Evolutionary conservation across 2,797 vertebrate genomes (phyloP), one percentile per base, ranked within the genome.

Genomic region (Capromys pilorides): DNA sequence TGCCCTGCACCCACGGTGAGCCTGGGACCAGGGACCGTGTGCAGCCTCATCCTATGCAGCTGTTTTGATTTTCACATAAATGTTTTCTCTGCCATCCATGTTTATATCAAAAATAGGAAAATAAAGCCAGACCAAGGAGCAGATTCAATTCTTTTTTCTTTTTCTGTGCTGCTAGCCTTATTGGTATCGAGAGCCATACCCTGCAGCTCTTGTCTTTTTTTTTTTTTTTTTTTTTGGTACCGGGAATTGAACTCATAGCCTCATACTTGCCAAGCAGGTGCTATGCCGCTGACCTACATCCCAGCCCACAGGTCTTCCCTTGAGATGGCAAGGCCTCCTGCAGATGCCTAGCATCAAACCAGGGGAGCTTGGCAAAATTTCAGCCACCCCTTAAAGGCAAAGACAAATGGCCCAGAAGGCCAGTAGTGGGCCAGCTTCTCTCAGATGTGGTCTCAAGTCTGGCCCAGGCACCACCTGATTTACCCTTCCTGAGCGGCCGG

Each of bases 101-200:
- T 33, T 67, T 82, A 57, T 33, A n/a, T 79, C 62, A 73, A 78
- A 93, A 88, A 49, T 9, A 39, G 64, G 45, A 33, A 90, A 90
- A 51, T 69, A n/a, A 80, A 90, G 41, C 33, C 22, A 62, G 80
- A 49, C 24, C 22, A 57, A 51, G 31, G n/a, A 24, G 6, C 33
- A 28, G 54, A 19, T 54, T 8, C 1, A 1, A 22, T 82, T 64
- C 4, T 33, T 28, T 36, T 19, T 86, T 69, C 16, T 19, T 88
- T 64, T n/a, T 24, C 64, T 88, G 54, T 49, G 66, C 33, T 10
- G 12, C 75, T 5, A 0, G 36, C 26, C 41, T 89, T 41, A 14
- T 0, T 75, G 31, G 80, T 26, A 66, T 0, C 51, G 31, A 26
- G 36, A 9, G 4, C 36, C 0, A 18, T 24, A 7, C 16, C 61